Conservation (phyloP, 92 coral and sea anemone species). For the Epizoanthus ramosus region DNA sequence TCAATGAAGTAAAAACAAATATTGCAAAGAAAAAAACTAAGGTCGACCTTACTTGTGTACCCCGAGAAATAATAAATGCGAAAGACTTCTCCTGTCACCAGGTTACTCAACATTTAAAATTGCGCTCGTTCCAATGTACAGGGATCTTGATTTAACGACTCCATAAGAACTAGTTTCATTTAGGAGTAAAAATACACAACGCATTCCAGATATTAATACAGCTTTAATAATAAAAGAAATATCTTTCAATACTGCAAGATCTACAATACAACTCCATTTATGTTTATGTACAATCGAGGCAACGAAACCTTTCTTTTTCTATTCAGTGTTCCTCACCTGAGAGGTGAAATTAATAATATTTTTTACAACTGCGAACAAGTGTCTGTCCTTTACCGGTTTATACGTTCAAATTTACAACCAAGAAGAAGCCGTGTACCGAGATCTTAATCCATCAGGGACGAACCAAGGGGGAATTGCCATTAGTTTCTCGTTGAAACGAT, state of each 20-base stretch:
- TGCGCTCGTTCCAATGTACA: too few relatives aligned
- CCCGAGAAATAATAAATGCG: too few relatives aligned
- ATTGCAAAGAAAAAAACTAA: too few relatives aligned
- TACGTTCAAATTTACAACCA: constrained; percentile 4
- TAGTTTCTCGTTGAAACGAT: constrained; percentile 64
- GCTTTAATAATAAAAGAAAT: constrained; percentile 35
- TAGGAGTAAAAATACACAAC: not conserved
- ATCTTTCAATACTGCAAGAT: constrained; percentile 25
- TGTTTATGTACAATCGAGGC: constrained; percentile 27
- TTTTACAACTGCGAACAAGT: not conserved
- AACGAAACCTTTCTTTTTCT: not conserved
- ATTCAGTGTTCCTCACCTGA: not conserved
- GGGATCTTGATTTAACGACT: too few relatives aligned
- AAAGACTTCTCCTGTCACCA: too few relatives aligned
- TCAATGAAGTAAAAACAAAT: too few relatives aligned
- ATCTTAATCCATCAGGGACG: not conserved
- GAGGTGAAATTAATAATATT: constrained; percentile 9
- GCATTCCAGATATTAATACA: not conserved
- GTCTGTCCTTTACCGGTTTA: not conserved
- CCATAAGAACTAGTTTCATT: not conserved
- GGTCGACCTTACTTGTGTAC: too few relatives aligned
- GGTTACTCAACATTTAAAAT: too few relatives aligned
- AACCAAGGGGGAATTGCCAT: not conserved
- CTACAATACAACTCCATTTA: constrained; percentile 35
- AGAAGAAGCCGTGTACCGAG: not conserved